Base-by-base conservation (phyloP, 1,140 invertebrate genomes). In the Trichonephila clavipes region DNA sequence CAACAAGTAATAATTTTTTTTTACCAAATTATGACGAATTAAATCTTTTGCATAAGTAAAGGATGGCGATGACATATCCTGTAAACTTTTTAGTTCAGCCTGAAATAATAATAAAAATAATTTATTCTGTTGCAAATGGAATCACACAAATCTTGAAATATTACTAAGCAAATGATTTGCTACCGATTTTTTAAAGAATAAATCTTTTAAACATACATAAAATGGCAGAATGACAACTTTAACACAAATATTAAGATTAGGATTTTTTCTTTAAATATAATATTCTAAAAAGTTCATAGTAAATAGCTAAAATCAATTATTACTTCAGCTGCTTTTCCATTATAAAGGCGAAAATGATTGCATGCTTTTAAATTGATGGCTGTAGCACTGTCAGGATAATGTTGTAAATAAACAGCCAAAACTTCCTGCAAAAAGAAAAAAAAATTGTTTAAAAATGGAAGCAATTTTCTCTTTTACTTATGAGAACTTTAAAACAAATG, bases 311-410 rank as follows among this genome's bases (percentile, higher is more conserved):
- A 81, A 81, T 24, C n/a, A 59, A 59, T n/a, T 1, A 88, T 94
- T 95, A 96, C 96, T 96, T 99, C 98, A 28, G 99, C 99, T 34
- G 98, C 98, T 95, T 98, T 98, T 6, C 98, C 98, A 95, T 99
- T 99, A 95, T 99, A 99, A 14, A 99, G 96, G 85, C 98, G 97
- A 95, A 97, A 98, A 95, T 97, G 97, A 95, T 98, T 98, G 95
- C 98, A 98, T 1, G 98, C 99, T 96, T 99, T 99, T 21, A 99
- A 96, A 96, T 99, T 99, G 0, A 98, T 97, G 14, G 99, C 99
- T 92, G 99, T 98, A 1, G 98, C 98, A 94, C 98, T 99, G 94
- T 99, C 98, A 7, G 98, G 97, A 96, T 98, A 98, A 95, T 99
- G 98, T 95, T 98, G 97, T 19, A 99, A 96, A 96, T 99, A 99